A percentile compares a stretch with the other conserved stretches of the same genome.
Conservation (phyloP, 2,113 vertebrate species). For the Phodopus roborovskii region DNA sequence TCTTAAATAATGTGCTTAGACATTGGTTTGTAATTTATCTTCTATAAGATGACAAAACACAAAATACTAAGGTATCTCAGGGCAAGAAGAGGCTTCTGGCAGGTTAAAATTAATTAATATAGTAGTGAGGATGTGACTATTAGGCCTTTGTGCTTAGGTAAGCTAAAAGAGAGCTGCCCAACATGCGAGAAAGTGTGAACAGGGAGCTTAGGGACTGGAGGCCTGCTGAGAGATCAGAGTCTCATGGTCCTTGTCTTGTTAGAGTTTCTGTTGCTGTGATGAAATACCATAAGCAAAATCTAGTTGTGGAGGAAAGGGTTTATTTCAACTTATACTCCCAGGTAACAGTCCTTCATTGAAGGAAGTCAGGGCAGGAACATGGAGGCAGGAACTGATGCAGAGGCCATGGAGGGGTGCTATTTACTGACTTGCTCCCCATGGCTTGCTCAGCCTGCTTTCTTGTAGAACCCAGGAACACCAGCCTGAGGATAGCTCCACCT, state of each 20-base stretch:
- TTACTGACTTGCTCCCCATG: not conserved
- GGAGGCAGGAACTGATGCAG: not conserved
- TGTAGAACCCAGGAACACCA: not conserved
- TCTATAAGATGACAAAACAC: not conserved
- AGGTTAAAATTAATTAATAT: slow-evolving; percentile 9
- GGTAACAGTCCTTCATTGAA: not conserved
- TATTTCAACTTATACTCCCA: not conserved
- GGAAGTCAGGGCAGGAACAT: not conserved
- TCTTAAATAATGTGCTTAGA: slow-evolving; percentile 3
- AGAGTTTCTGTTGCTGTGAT: not conserved
- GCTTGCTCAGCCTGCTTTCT: not conserved
- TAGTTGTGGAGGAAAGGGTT: too few species aligned
- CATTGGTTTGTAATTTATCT: not conserved
- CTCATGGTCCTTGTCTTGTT: not conserved
- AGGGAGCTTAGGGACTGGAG: not conserved
- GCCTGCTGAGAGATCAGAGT: not conserved
- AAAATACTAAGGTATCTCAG: slow-evolving; percentile 29
- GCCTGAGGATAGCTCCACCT: not conserved
- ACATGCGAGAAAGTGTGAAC: not conserved
- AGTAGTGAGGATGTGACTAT: not conserved
- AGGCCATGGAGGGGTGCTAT: not conserved
- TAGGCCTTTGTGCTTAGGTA: not conserved
- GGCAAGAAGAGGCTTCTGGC: slow-evolving; percentile 32
- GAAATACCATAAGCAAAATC: not conserved
- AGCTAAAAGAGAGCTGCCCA: not conserved